Evolutionary conservation across 2,113 vertebrate genomes (phyloP), one percentile per base, ranked within the genome.

Genomic region (Ceyx margarethae): DNA sequence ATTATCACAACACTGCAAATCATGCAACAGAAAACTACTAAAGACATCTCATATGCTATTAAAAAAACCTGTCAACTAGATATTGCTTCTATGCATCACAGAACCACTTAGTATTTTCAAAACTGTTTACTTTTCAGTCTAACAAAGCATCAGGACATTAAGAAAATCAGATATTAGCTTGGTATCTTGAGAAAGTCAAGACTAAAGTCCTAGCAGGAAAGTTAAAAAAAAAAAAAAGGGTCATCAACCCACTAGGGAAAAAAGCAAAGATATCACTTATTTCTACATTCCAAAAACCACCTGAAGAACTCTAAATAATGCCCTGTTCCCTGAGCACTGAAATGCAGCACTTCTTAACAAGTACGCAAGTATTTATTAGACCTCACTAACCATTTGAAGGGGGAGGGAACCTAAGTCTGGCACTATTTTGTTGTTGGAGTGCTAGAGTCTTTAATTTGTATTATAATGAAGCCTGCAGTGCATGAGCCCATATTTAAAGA

Each of bases 401-500:
- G 13, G 20, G 42, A 64, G 16, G 80, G 58, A 58, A 80, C 17
- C 19, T 3, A 60, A 68, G 37, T 15, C 61, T 68, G 43, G 7
- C 57, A 83, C 20, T 14, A 72, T 51, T 81, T 50, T 90, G n/a
- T 5, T 83, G 40, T 45, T 50, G 57, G 45, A 91, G 80, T 17
- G n/a, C 43, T 54, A 14, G 21, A 88, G 80, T 60, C 92, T 93
- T 75, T 73, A 78, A 91, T 94, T 86, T 68, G 7, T 81, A 78
- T 81, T 78, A 48, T n/a, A 84, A 89, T 71, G 61, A 88, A 7
- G 5, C 21, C 85, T 51, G 40, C 21, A 45, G 45, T 31, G 8
- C 0, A 0, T 26, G 28, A 94, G 25, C 16, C 90, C 61, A 15
- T 43, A n/a, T 45, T 82, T 85, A 85, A 87, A 74, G 14, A 58